phyloP scores from a whole-genome alignment of 2,888 invertebrate species.

The Entomobrya multifasciata region DNA sequence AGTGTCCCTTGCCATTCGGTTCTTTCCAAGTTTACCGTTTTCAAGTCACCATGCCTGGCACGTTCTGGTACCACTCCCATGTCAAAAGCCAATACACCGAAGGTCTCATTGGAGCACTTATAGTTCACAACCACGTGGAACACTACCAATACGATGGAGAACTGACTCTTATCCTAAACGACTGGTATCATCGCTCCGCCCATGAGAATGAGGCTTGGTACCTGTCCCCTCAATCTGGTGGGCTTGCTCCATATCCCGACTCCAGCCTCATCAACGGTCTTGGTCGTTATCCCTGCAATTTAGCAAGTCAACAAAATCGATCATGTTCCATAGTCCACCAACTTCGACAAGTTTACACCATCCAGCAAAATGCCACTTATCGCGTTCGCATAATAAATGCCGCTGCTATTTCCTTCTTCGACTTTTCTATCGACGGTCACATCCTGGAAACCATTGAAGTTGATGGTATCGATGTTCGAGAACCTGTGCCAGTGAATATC shows the following conservation, averaged over 20 bases:
- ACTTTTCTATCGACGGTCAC: conserved; percentile 76
- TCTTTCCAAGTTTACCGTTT: conserved; percentile 64
- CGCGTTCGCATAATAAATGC: conserved; percentile 73
- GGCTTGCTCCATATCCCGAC: conserved; percentile 69
- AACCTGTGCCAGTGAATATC: conserved; percentile 32
- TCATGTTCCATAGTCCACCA: conserved; percentile 40
- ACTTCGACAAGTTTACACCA: conserved; percentile 43
- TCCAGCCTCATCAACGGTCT: conserved; percentile 71
- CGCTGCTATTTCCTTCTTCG: conserved; percentile 59
- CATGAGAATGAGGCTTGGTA: conserved; percentile 70
- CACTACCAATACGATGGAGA: conserved; percentile 65
- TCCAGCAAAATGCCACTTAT: conserved; percentile 41
- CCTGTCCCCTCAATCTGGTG: conserved; percentile 1
- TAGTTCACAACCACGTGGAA: conserved; percentile 55
- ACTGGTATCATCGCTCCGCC: conserved; percentile 75
- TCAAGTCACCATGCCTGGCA: conserved; percentile 60
- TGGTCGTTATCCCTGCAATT: conserved; percentile 72
- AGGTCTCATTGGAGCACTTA: conserved; percentile 73
- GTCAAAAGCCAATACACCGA: conserved; percentile 73
- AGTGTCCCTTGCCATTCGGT: conserved; percentile 71
- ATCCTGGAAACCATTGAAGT: conserved; percentile 68
- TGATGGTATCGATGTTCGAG: conserved; percentile 66
- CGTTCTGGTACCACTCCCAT: conserved; percentile 77
- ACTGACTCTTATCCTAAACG: conserved; percentile 62
- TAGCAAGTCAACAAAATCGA: conserved; percentile 35